Base-by-base conservation (phyloP, 2,888 invertebrate species). In the Poecilus cupreus region DNA sequence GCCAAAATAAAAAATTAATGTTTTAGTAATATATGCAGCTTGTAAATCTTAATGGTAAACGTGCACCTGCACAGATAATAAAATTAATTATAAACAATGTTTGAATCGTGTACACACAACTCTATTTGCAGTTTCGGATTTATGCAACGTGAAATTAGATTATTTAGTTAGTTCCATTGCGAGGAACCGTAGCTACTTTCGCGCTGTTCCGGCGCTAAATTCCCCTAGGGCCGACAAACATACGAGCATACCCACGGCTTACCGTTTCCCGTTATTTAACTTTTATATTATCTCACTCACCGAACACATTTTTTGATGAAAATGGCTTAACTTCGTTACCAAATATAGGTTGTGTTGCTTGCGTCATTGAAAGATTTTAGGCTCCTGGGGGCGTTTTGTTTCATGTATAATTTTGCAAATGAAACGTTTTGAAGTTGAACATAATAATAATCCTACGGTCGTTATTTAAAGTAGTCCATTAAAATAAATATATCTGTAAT, bases 101-200 rank as follows among this genome's bases (percentile, higher is more conserved):
- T 32, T 32, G 8, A 32, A 32, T 32, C 32, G 32, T 32, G 32
- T 32, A 32, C 32, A 32, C 32, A 32, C 32, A 32, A 32, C 2
- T 32, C 32, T 32, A 32, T 32, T 32, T 32, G 8, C 32, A 32
- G 4, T 32, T 32, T 32, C 16, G 18, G 46, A 43, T 76, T 57
- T 76, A 76, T 76, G 57, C 76, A 76, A 57, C 57, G 76, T 26
- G 37, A 57, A 76, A 76, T 76, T 76, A 76, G 76, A 75, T 75
- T 75, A 49, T 76, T 76, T 76, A 76, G 76, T 76, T 76, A 76
- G 76, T 51, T 51, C 37, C 32, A 26, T 5, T 51, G 18, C 51
- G 43, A 43, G 32, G 64, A 37, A 37, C 18, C 32, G 37, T 6
- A 32, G 37, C 54, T 51, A 76, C 76, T 76, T 51, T 76, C 51